These are phyloP conservation scores for Varanus komodoensis DNA, from an alignment of 2,113 vertebrate species.

Conservation along the genomic window DNA sequence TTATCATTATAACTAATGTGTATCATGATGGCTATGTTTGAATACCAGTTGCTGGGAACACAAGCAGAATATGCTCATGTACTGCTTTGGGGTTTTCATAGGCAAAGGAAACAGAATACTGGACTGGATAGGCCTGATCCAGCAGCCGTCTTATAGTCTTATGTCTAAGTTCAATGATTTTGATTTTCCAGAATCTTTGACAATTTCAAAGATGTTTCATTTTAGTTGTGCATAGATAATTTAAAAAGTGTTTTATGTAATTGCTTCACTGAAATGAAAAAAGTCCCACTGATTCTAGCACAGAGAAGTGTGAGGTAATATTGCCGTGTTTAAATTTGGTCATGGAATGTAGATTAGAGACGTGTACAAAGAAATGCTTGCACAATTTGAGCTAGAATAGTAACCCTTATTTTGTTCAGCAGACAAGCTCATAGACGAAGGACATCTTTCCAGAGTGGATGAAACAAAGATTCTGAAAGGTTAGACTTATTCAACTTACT, in stretches of 20 bases:
- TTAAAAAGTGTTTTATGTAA: constrained; percentile 32
- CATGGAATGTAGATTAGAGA: constrained; percentile 82
- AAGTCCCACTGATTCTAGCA: constrained; percentile 71
- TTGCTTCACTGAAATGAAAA: constrained; percentile 54
- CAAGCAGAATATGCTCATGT: background rate
- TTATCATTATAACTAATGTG: no score
- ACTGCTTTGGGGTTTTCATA: background rate
- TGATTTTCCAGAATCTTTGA: background rate
- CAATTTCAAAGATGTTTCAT: background rate
- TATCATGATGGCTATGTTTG: background rate
- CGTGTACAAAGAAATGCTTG: constrained; percentile 70
- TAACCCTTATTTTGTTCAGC: constrained; percentile 84
- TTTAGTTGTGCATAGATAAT: background rate
- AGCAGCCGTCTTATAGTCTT: background rate
- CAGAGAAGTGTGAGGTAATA: constrained; percentile 75
- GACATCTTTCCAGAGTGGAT: constrained; percentile 84
- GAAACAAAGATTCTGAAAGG: constrained; percentile 86
- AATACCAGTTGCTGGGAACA: background rate
- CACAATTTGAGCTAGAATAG: constrained; percentile 73
- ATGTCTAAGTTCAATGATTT: background rate
- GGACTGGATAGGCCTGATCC: background rate
- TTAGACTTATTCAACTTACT: constrained; percentile 72
- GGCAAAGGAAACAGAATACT: background rate
- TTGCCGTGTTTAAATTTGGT: constrained; percentile 84
- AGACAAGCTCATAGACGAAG: constrained; percentile 88